Evolutionary conservation across 53 echinoderm and acorn worm genomes (phyloP), one percentile per base, ranked within the genome.

Genomic region (Holothuria leucospilota): DNA sequence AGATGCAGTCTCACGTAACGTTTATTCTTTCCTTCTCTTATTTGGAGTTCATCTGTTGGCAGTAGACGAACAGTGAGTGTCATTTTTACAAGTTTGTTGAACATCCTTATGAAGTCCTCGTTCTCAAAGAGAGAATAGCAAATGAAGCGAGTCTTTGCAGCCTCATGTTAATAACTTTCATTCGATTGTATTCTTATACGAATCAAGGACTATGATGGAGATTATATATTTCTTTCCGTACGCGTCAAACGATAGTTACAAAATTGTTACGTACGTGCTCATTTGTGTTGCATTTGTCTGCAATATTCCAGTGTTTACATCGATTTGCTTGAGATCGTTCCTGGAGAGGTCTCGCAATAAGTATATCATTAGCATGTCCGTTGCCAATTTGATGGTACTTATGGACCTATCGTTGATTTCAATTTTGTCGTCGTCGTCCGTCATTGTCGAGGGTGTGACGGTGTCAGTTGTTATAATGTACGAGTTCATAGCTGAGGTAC

Each of bases 401-500:
- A 62, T 80, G 8, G 80, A 80, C 38, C 24, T 80, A 38, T 29
- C 80, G 14, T 5, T 80, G 59, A 39, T 80, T 61, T 62, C 80
- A 18, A 20, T 80, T 21, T 30, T 75, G 15, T 53, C 75, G 13
- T 34, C 75, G 13, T 34, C 80, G 16, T 56, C 80, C 15, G 5
- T 60, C 18, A 21, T 28, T 21, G 59, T 56, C 26, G 59, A 80
- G 20, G 61, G 59, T 13, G 80, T 80, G 59, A 80, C 80, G 34
- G 29, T 59, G 11, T 62, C 80, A 28, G 29, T 80, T 60, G 59
- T 59, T 8, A 59, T 56, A 6, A 59, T 80, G 80, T 80, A 80
- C 61, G 84, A 83, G 15, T 83, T 83, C 40, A 52, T 83, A 14
- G 42, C 84, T 16, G 84, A 83, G 40, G 46, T 83, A 4, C 84